These are phyloP conservation scores for Lathronympha strigana DNA, from an alignment of 2,888 invertebrate genomes.

Conservation along the genomic window DNA sequence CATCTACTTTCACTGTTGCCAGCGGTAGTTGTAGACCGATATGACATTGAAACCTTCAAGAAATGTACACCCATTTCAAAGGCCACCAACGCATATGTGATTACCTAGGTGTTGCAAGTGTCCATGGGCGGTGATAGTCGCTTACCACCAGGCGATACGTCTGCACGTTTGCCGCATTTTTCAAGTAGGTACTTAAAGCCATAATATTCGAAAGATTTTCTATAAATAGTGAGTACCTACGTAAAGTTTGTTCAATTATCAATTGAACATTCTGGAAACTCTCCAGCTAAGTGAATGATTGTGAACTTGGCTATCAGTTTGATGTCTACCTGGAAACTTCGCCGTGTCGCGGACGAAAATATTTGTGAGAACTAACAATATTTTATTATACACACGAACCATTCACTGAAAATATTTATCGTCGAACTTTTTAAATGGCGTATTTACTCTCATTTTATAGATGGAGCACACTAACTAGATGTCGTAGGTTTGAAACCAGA, in stretches of 20 bases:
- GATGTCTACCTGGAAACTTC: constrained; percentile 57
- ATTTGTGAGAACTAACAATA: constrained; percentile 55
- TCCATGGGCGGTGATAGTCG: too few species aligned
- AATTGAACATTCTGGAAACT: constrained; percentile 11
- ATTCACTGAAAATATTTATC: not conserved
- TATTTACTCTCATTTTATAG: not conserved
- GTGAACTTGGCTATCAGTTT: constrained; percentile 57
- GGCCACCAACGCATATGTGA: too few species aligned
- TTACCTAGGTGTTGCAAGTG: too few species aligned
- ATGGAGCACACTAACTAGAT: too few species aligned
- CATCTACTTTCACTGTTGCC: too few species aligned
- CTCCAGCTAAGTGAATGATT: constrained; percentile 54
- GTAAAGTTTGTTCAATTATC: not conserved
- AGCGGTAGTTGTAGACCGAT: too few species aligned
- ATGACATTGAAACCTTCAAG: too few species aligned
- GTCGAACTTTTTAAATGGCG: not conserved
- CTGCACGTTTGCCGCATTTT: too few species aligned
- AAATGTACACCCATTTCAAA: too few species aligned
- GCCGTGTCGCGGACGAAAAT: constrained; percentile 55
- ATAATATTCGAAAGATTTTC: not conserved
- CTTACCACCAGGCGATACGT: too few species aligned
- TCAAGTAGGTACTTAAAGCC: too few species aligned
- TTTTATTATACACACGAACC: constrained; percentile 51
- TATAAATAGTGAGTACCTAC: not conserved
- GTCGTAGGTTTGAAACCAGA: too few species aligned